These are phyloP conservation scores for Drosophila flavopinicola DNA, from an alignment of 2,888 invertebrate genomes.

Conservation along the genomic window DNA sequence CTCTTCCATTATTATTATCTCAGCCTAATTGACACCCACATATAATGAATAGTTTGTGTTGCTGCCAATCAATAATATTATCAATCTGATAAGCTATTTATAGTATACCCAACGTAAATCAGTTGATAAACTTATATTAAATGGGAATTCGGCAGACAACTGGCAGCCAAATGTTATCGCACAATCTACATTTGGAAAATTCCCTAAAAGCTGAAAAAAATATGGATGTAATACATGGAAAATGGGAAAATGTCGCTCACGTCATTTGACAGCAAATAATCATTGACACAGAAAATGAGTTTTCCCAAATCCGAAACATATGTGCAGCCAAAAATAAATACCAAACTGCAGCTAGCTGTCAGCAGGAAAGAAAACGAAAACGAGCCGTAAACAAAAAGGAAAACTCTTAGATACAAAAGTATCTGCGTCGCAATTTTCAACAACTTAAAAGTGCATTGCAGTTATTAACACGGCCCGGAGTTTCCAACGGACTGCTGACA, in stretches of 20 bases:
- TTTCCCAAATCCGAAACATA: constrained; percentile 64
- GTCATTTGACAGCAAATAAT: constrained; percentile 34
- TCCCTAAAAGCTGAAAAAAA: constrained; percentile 5
- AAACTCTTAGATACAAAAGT: constrained; percentile 61
- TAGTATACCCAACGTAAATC: constrained; percentile 27
- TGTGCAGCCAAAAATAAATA: constrained; percentile 64
- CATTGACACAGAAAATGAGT: constrained; percentile 67
- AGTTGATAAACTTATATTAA: constrained; percentile 10
- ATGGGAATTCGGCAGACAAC: constrained; percentile 36
- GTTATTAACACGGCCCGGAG: constrained; percentile 65
- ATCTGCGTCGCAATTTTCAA: constrained; percentile 56
- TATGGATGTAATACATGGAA: constrained; percentile 39
- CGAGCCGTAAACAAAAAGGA: constrained; percentile 60
- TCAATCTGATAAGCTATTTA: constrained; percentile 46
- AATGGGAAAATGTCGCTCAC: constrained; percentile 38
- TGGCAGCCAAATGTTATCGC: constrained; percentile 41
- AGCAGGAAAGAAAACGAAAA: constrained; percentile 1
- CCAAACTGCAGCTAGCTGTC: constrained; percentile 18
- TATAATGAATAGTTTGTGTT: constrained; percentile 1
- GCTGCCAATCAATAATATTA: constrained; percentile 36
- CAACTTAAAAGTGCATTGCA: constrained; percentile 57
- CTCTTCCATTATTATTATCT: no score
- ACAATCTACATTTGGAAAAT: constrained; percentile 6
- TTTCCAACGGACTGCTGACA: constrained; percentile 56
- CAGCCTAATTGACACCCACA: constrained; percentile 18